Base-by-base conservation (phyloP, 2,113 vertebrate species). In the Sciurus niger region DNA sequence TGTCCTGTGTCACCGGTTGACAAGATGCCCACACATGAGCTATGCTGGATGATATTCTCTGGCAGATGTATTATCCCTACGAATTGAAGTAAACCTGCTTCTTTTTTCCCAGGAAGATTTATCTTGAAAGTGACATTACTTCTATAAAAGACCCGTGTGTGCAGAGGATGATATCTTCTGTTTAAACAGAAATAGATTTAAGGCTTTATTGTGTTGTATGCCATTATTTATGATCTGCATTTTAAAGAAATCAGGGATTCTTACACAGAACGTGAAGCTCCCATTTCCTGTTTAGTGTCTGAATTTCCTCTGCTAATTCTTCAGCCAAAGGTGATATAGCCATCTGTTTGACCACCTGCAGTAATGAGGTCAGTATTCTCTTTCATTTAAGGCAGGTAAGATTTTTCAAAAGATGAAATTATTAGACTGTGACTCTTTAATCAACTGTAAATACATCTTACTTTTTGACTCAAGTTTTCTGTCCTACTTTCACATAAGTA, bases 121-220 rank as follows among this genome's bases (percentile, higher is more conserved):
- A 79, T 84, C 86, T 94, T 55, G 24, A 96, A 96, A 84, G 25
- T 76, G 63, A 43, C 48, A 79, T 72, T 65, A n/a, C 40, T 89
- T 79, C 74, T 76, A 79, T 17, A 87, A 68, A 94, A 70, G 82
- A 83, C 37, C 67, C 37, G 25, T 82, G 63, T 73, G 17, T 32
- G 83, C 32, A 67, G 48, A 24, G 48, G 14, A 93, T 58, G 8
- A 70, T 28, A 76, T 3, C 32, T 55, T 84, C 48, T 70, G 24
- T n/a, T 91, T 79, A 80, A 94, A 55, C 24, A 70, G 30, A 65
- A 84, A 84, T 9, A 93, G 74, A 95, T 84, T n/a, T 89, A 88
- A 89, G 17, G 18, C 40, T 68, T 72, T 73, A 9, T 84, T 40
- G 68, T 91, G 84, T 25, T 73, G 14, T 85, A 51, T 82, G 48